These are phyloP conservation scores for Bujurquina vittata DNA, from an alignment of 2,113 vertebrate genomes.

Conservation along the genomic window DNA sequence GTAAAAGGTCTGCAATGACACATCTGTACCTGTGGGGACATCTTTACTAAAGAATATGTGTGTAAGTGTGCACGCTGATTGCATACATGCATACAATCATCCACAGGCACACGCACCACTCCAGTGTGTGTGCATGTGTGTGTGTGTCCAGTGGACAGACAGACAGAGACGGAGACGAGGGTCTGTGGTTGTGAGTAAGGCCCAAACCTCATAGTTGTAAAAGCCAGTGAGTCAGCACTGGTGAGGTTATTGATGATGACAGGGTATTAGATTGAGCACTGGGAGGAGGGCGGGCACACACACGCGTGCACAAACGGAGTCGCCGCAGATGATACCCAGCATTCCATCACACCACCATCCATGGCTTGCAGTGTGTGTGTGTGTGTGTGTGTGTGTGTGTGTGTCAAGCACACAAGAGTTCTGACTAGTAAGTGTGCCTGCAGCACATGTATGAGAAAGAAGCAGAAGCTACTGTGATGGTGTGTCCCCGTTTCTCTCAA, in stretches of 20 bases:
- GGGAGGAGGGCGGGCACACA: constrained; percentile 37
- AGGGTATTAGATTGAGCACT: constrained; percentile 76
- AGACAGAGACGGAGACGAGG: constrained; percentile 71
- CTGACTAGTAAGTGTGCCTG: constrained; percentile 4
- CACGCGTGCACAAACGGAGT: constrained; percentile 2
- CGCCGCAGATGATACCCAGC: constrained; percentile 63
- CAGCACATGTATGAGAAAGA: not conserved
- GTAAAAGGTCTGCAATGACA: constrained; percentile 21
- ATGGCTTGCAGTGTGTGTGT: constrained; percentile 53
- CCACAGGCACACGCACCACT: constrained; percentile 7
- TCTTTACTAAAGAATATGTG: not conserved
- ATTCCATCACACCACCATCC: constrained; percentile 64
- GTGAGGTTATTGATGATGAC: constrained; percentile 81
- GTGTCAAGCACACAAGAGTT: constrained; percentile 16
- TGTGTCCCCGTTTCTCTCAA: not conserved
- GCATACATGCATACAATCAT: not conserved
- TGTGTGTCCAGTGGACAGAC: constrained; percentile 14
- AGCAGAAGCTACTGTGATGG: not conserved
- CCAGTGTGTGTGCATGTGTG: not conserved
- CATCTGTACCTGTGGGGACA: constrained; percentile 23
- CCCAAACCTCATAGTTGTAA: constrained; percentile 71
- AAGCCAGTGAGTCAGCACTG: constrained; percentile 75
- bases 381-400: constrained; percentile 1
- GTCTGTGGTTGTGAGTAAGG: constrained; percentile 67
- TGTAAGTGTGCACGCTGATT: not conserved